Evolutionary conservation across 2,888 invertebrate genomes (phyloP).

Genomic region (Carterocephalus palaemon): DNA sequence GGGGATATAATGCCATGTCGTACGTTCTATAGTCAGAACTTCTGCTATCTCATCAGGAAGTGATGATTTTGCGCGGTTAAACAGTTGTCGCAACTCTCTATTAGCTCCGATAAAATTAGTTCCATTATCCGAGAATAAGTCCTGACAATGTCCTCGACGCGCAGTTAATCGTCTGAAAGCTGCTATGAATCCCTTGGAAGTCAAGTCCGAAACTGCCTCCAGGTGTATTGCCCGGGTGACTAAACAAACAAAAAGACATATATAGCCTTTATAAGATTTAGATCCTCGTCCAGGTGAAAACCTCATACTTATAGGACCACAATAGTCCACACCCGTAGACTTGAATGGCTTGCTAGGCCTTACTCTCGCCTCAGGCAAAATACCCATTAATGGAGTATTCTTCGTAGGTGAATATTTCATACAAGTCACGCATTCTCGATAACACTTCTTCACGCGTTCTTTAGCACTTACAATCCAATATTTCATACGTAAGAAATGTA

Average conservation of each 20-base stretch:
- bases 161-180: constrained; percentile 28
- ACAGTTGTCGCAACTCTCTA: constrained; percentile 20
- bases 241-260: constrained; percentile 33
- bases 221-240: constrained; percentile 30
- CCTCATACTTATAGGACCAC: constrained; percentile 30
- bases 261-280: constrained; percentile 31
- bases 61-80: constrained; percentile 13
- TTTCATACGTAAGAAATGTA: constrained; percentile 29
- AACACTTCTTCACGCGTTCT: constrained; percentile 15
- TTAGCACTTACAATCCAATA: constrained; percentile 32
- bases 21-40: constrained; percentile 12
- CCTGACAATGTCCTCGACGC: constrained; percentile 23
- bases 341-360: constrained; percentile 30
- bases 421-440: constrained; percentile 28
- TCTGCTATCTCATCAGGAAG: constrained; percentile 16
- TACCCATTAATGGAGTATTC: constrained; percentile 27
- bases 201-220: constrained; percentile 32
- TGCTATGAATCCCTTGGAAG: constrained; percentile 33
- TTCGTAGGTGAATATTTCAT: constrained; percentile 16
- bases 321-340: constrained; percentile 32
- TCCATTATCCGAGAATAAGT: constrained; percentile 31
- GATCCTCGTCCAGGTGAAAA: constrained; percentile 30
- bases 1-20: constrained; percentile 28
- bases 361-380: constrained; percentile 31
- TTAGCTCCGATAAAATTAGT: constrained; percentile 32